Percentiles rank a stretch among this genome's conserved stretches.
These are phyloP conservation scores for Drepana arcuata DNA, from an alignment of 1,140 invertebrate species.

Conservation along the genomic window DNA sequence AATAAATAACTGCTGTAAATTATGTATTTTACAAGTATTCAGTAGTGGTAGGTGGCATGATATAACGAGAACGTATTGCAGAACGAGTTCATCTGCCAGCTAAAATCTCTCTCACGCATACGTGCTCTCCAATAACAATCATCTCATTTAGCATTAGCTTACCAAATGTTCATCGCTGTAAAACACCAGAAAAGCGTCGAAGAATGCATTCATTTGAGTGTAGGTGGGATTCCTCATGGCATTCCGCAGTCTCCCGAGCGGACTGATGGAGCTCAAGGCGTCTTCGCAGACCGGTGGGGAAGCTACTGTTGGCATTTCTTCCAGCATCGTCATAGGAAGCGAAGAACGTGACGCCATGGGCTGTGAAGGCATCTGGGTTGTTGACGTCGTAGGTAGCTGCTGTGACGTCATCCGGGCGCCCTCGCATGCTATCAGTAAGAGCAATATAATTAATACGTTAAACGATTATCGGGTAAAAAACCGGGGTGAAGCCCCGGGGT, in stretches of 20 bases:
- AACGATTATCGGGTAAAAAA: no score
- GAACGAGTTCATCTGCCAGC: no score
- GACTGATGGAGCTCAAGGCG: constrained; percentile 23
- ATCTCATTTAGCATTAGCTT: no score
- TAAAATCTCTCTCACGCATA: no score
- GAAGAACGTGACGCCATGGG: constrained; percentile 6
- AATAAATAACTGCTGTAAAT: no score
- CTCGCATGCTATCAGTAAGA: constrained; percentile 36
- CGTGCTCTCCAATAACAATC: no score
- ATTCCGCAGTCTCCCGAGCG: constrained; percentile 74
- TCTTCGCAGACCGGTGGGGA: constrained; percentile 32
- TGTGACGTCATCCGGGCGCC: constrained; percentile 14
- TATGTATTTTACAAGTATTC: no score
- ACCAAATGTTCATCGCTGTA: constrained; percentile 87
- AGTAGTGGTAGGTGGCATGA: no score
- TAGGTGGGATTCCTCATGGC: constrained; percentile 77
- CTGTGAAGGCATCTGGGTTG: constrained; percentile 6
- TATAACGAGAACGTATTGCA: no score
- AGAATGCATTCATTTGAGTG: constrained; percentile 74
- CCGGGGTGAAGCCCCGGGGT: no score
- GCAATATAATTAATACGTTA: no score
- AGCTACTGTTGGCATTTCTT: constrained; percentile 21
- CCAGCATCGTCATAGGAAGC: constrained; percentile 16
- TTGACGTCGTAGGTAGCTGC: constrained; percentile 14
- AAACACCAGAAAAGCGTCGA: constrained; percentile 83